Evolutionary conservation across 2,797 vertebrate species (phyloP), one percentile per base, ranked within the genome.

Genomic region (Pampus argenteus): DNA sequence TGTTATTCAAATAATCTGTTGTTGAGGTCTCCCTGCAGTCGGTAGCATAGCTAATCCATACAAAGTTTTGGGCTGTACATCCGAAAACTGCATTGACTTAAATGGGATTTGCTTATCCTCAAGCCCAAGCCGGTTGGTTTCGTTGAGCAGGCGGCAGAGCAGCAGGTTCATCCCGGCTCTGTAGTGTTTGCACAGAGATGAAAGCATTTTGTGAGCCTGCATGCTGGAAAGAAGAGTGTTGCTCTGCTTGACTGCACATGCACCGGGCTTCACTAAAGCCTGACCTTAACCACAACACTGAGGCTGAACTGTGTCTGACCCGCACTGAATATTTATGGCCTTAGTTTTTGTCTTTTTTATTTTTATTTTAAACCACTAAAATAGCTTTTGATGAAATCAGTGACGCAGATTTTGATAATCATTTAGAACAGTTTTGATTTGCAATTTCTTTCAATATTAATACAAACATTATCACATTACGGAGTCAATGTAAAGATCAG

Each of bases 131-230:
- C 13, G 1, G 18, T 50, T 62, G 49, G 50, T 23, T 62, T 67
- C 40, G 28, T 64, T 54, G 55, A 26, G 34, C 60, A 56, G 58
- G n/a, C 60, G 38, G 70, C 61, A 36, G 61, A 59, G 36, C 36
- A 8, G 67, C 45, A 4, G 1, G 57, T 11, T 72, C 63, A 72
- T 69, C 73, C 66, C 54, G 36, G 50, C 78, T 78, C 25, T 72
- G 62, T 31, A 45, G n/a, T 57, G 71, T 84, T 76, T 67, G 45
- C 66, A 64, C 66, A 68, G 49, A 67, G 29, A 66, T 66, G 66
- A 61, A 59, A 8, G 47, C 0, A 7, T 57, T 68, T 57, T 58
- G 60, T 79, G 54, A 70, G 51, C 69, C 57, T 82, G 47, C 59
- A 40, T 38, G 51, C 44, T 48, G 49, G 49, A 59, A 48, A 11